Evolutionary conservation across 2,888 invertebrate genomes (phyloP), one percentile per base, ranked within the genome.

Genomic region (Drosophila emarginata): DNA sequence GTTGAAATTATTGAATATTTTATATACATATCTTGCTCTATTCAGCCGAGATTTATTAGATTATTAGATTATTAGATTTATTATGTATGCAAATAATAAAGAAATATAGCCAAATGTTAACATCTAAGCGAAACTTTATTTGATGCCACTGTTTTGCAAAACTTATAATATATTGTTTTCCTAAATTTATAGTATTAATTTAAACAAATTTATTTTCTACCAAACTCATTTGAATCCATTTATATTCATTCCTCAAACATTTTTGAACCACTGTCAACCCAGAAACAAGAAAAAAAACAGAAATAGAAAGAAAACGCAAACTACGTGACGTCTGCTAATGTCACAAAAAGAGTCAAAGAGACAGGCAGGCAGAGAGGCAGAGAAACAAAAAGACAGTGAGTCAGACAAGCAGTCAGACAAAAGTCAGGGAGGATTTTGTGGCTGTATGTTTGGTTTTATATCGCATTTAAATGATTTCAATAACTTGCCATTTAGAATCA

Each of bases 381-480:
- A 64, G 40, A 58, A 32, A 45, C 59, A 11, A 32, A 45, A 56
- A 11, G n/a, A 12, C 65, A 62, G 58, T 18, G 40, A 59, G 26
- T 18, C 36, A 36, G 11, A 23, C 37, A 28, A 37, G 50, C n/a
- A 39, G 12, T 36, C 14, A 39, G 52, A 54, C 51, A 36, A 28
- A 58, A 65, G 60, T 71, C 52, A 23, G 45, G 45, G 45, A 45
- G 21, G 45, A 45, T 45, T 70, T 80, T 79, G 59, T 66, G 52
- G 40, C 63, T 58, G 18, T 57, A 23, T 57, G 53, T 61, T 54
- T 54, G 63, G 12, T 15, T 62, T 64, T 65, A 61, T 52, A 32
- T 59, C 67, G 54, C 37, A 72, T 72, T 79, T 67, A 79, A 77
- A 69, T 68, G 66, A 60, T 76, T 86, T 80, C 78, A 80, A 83